A percentile compares a stretch with the other conserved stretches of the same genome.
These are phyloP conservation scores for Phortica okadai DNA, from an alignment of 2,888 invertebrate species.

Conservation along the genomic window DNA sequence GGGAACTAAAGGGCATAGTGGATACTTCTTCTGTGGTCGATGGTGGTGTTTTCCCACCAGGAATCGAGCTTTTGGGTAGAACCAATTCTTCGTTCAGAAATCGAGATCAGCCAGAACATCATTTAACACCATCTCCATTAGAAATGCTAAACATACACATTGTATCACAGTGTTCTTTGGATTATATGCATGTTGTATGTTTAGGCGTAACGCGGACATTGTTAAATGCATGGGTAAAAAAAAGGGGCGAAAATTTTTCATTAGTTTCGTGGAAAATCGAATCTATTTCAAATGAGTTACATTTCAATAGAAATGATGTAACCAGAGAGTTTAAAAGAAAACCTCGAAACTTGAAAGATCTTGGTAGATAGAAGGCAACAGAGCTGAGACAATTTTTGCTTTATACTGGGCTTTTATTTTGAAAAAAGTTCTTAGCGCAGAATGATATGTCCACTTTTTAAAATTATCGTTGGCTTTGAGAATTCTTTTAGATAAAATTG, in stretches of 20 bases:
- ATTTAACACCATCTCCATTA: no score
- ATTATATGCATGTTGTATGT: constrained; percentile 34
- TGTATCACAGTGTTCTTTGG: constrained; percentile 19
- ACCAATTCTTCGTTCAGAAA: constrained; percentile 30
- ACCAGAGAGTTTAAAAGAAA: no score
- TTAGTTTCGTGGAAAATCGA: no score
- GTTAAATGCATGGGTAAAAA: constrained; percentile 36
- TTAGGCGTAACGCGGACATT: constrained; percentile 38
- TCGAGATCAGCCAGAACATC: constrained; percentile 33
- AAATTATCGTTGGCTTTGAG: no score
- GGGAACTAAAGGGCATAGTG: no score
- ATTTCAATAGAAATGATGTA: constrained; percentile 38
- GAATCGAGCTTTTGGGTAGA: constrained; percentile 9
- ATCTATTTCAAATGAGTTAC: constrained; percentile 21
- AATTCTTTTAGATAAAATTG: constrained; percentile 40
- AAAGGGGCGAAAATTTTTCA: constrained; percentile 33
- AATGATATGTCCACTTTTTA: no score
- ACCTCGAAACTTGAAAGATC: constrained; percentile 41
- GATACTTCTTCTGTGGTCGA: constrained; percentile 29
- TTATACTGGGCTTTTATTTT: constrained; percentile 44
- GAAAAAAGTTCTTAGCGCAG: constrained; percentile 40
- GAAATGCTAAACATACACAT: no score
- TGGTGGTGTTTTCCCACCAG: constrained; percentile 31
- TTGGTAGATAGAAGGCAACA: constrained; percentile 45
- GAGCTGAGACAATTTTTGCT: constrained; percentile 47